Base-by-base conservation (phyloP, 2,888 invertebrate species). In the Cecidostiba fungosa region DNA sequence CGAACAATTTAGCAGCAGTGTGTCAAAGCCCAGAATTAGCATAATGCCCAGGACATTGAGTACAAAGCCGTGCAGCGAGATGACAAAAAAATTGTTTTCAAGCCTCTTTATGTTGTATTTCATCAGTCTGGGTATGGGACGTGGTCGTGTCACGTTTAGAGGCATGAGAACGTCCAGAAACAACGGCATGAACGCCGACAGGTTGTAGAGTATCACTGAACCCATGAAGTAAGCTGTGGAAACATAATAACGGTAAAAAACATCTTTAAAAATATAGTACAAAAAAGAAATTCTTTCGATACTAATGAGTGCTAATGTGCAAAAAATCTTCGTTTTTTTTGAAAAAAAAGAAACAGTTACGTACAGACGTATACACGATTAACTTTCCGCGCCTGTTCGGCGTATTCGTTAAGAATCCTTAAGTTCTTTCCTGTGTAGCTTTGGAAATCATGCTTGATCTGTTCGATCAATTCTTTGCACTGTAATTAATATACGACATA, bases 11-110 rank as follows among this genome's bases (percentile, higher is more conserved):
- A 82, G 2, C 6, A 69, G 10, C 1, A 82, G 47, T 0, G 76
- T 26, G 14, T 82, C 82, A 23, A 76, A 76, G 19, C 82, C 82
- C 2, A 50, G 3, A n/a, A 82, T 47, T 0, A 82, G 1, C 2
- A n/a, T 16, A 2, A 82, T 74, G 3, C 23, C 32, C 0, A 69
- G 1, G 3, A 50, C 5, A 36, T 82, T 69, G 8, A 69, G 1
- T 3, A 76, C 3, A 3, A 76, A 23, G 8, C 82, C 82, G 16
- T 82, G 76, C 3, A 81, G 0, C 8, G 14, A 8, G 14, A 36
- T 16, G 14, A 76, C 39, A 26, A 62, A 62, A n/a, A 69, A 76
- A 6, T 36, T 82, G 10, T 76, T 14, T 2, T 82, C 82, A 0
- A 82, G 0, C 5, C 2, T 1, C 0, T 19, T 4, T 0, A 82